Evolutionary conservation across 1,140 invertebrate genomes (phyloP).

Genomic region (Paralvinella palmiformis): DNA sequence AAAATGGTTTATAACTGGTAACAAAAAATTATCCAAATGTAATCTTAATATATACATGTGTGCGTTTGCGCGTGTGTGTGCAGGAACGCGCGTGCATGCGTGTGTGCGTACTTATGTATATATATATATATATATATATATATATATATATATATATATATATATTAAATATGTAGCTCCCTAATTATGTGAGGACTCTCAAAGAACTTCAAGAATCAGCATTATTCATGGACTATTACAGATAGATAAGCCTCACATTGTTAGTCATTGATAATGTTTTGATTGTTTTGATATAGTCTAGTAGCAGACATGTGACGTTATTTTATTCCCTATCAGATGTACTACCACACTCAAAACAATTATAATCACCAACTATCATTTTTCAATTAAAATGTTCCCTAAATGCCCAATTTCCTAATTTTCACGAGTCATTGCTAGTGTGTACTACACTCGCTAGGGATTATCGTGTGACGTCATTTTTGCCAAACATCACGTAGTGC

Average conservation of each 20-base stretch:
- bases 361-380: no score
- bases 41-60: background rate
- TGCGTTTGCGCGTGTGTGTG: background rate
- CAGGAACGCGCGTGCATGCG: background rate
- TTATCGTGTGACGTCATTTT: no score
- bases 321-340: background rate
- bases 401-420: no score
- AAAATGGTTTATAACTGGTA: background rate
- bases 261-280: slow-evolving; percentile 69
- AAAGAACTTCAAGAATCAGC: background rate
- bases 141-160: background rate
- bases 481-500: no score
- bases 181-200: background rate
- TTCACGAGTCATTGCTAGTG: no score
- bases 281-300: slow-evolving; percentile 77
- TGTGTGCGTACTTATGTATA: background rate
- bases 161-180: background rate
- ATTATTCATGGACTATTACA: background rate
- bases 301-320: slow-evolving; percentile 63
- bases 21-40: background rate
- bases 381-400: no score
- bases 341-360: no score
- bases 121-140: background rate
- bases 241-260: slow-evolving; percentile 28
- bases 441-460: no score